Percentiles rank a stretch among this genome's conserved stretches.
These are phyloP conservation scores for Sternarchorhynchus goeldii DNA, from an alignment of 2,797 vertebrate species.

Conservation along the genomic window DNA sequence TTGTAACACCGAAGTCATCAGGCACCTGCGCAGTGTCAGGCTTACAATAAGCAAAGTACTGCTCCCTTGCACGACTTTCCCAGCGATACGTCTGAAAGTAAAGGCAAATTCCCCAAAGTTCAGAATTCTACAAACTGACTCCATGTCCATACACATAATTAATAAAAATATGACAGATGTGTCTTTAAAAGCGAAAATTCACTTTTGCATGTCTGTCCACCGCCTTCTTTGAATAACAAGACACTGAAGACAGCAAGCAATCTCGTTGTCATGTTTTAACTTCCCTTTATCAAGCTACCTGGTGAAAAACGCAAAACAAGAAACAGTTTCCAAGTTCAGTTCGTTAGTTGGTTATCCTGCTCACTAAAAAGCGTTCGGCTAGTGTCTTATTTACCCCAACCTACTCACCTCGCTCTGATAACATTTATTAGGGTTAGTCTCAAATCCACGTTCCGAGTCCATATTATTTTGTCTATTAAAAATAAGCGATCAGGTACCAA, in stretches of 20 bases:
- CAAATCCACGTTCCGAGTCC: too few species aligned
- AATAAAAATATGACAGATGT: too few species aligned
- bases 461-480: too few species aligned
- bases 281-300: neutral
- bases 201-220: slow-evolving; percentile 46
- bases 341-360: too few species aligned
- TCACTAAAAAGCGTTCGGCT: too few species aligned
- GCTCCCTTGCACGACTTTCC: neutral
- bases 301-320: neutral
- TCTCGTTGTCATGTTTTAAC: slow-evolving; percentile 44
- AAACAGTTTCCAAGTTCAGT: too few species aligned
- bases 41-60: neutral
- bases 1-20: slow-evolving; percentile 21
- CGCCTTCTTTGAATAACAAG: slow-evolving; percentile 30
- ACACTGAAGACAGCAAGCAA: slow-evolving; percentile 37
- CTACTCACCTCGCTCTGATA: too few species aligned
- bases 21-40: neutral
- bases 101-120: neutral
- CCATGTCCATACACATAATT: neutral
- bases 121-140: neutral
- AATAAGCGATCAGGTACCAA: too few species aligned
- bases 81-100: slow-evolving; percentile 20
- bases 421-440: too few species aligned
- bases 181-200: neutral
- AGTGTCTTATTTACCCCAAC: too few species aligned